phyloP scores from a whole-genome alignment of 92 coral and sea anemone genomes.

The Heteractis magnifica region DNA sequence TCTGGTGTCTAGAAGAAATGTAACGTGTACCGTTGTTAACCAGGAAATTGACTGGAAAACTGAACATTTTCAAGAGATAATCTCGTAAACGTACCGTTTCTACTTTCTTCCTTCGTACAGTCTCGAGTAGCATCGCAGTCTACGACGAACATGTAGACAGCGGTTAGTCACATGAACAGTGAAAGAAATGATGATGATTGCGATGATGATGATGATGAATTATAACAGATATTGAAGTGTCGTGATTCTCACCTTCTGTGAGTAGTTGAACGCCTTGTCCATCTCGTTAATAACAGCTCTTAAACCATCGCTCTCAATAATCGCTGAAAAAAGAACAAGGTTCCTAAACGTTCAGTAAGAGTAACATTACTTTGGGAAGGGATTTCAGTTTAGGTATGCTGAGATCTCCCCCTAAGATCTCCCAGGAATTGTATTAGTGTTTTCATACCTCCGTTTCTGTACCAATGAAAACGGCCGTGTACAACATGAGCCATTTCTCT shows the following conservation, averaged over 20 bases:
- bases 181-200: constrained; percentile 1
- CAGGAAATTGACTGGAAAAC: background rate
- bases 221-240: background rate
- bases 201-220: background rate
- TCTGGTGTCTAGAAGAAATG: constrained; percentile 31
- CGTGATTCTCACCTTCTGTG: constrained; percentile 72
- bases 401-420: too few species aligned
- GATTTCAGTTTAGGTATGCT: too few species aligned
- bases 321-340: constrained; percentile 38
- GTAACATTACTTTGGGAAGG: background rate
- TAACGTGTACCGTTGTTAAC: background rate
- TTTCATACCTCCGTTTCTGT: constrained; percentile 78
- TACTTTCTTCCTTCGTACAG: constrained; percentile 79
- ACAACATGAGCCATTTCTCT: constrained; percentile 88
- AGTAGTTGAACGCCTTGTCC: constrained; percentile 92
- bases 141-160: constrained; percentile 19
- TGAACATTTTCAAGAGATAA: background rate
- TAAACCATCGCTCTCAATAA: constrained; percentile 90
- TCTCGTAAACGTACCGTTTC: constrained; percentile 48
- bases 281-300: constrained; percentile 81
- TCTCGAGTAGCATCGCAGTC: constrained; percentile 95
- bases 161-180: background rate
- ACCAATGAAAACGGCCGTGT: constrained; percentile 96
- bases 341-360: background rate
- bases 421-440: too few species aligned